Base-by-base conservation (phyloP, 2,888 invertebrate species). In the Pterostichus niger region DNA sequence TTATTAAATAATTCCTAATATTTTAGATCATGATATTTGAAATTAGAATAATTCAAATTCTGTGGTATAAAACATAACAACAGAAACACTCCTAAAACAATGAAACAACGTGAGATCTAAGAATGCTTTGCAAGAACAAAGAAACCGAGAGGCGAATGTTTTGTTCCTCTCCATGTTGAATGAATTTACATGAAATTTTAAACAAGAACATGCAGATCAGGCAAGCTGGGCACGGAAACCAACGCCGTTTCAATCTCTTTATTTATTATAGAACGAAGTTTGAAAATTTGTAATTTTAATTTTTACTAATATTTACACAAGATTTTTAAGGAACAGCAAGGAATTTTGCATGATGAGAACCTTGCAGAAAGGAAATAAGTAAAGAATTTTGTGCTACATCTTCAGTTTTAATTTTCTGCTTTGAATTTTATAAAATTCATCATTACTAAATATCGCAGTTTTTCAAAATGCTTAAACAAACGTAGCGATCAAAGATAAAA, bases 101-200 rank as follows among this genome's bases (percentile, higher is more conserved):
- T 13, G 35, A 24, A 31, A 35, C 56, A 64, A n/a, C 49, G 49
- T n/a, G 13, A 35, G 35, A 64, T 64, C 64, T 64, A 44, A 71
- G 71, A 24, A 59, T 44, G 44, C 71, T 49, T 35, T 10, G 46
- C 11, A 46, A 71, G 71, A 71, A 71, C 71, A 71, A 71, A 71
- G 46, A 71, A 24, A 44, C 11, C 6, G 46, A 40, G 17, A 49
- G 6, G n/a, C 68, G 17, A 46, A 10, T 71, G 46, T 49, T 71
- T 68, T 71, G 71, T 71, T 71, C 9, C 40, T 68, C 9, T 64
- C 64, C 35, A 35, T 77, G 56, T n/a, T 77, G 54, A 77, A 54
- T 77, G 76, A 77, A 56, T 77, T 54, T 56, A 54, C 76, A 77
- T 77, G 52, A 77, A 77, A 77, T 77, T 77, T 77, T 24, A 52